Conservation (phyloP, 2,797 vertebrate genomes). For the Tauraco hartlaubi region DNA sequence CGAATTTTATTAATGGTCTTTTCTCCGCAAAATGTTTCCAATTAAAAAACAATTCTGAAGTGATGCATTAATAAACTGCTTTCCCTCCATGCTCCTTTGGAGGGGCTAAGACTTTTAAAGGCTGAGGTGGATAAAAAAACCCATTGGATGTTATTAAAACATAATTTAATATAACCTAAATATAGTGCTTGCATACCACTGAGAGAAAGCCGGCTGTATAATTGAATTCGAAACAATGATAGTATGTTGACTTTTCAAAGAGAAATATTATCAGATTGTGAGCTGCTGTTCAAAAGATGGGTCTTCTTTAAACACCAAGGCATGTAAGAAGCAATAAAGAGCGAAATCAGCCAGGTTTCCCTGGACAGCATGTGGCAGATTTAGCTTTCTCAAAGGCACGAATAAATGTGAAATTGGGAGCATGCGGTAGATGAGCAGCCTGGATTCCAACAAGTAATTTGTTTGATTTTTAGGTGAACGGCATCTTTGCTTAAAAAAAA, state of each 20-base stretch:
- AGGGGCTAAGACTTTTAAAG: conserved; percentile 74
- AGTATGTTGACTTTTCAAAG: conserved; percentile 74
- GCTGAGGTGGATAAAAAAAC: conserved; percentile 71
- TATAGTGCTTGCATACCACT: conserved; percentile 41
- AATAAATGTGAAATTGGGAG: conserved; percentile 20
- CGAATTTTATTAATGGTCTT: conserved; percentile 83
- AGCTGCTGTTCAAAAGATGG: conserved; percentile 62
- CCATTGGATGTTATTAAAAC: conserved; percentile 69
- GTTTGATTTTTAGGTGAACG: background rate
- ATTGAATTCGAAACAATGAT: conserved; percentile 69
- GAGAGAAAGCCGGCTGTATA: conserved; percentile 39
- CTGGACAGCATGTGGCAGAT: conserved; percentile 19
- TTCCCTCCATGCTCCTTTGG: conserved; percentile 33
- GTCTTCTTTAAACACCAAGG: conserved; percentile 51
- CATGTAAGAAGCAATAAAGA: conserved; percentile 60
- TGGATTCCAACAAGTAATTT: background rate
- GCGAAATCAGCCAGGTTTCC: conserved; percentile 10
- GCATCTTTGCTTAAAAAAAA: background rate
- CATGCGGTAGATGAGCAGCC: background rate
- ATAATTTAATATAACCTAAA: conserved; percentile 75
- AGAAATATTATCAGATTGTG: conserved; percentile 73
- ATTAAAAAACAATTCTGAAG: conserved; percentile 85
- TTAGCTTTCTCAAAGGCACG: conserved; percentile 29
- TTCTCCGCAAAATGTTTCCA: conserved; percentile 84
- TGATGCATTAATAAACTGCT: conserved; percentile 81